Percentiles rank a stretch among this genome's conserved stretches.
phyloP scores from a whole-genome alignment of 1,140 invertebrate genomes.

The Paraescarpia echinospica region DNA sequence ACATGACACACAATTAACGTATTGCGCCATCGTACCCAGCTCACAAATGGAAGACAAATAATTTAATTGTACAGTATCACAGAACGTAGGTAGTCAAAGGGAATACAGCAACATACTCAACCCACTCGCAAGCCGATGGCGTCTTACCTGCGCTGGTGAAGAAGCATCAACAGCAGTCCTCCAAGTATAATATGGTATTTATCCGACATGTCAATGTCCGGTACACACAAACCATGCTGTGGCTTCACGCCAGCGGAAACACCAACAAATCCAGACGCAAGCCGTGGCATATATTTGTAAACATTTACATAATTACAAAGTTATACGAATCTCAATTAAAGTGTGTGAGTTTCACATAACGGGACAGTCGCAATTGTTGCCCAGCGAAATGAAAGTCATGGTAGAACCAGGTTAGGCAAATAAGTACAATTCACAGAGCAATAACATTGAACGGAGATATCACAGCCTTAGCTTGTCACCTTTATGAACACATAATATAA shows the following conservation, averaged over 20 bases:
- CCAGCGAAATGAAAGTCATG: background rate
- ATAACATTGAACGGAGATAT: background rate
- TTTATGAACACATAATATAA: constrained; percentile 2
- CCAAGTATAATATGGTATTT: background rate
- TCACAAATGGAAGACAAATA: background rate
- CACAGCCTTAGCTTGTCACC: background rate
- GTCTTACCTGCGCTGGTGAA: too few species aligned
- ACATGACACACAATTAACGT: background rate
- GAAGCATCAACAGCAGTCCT: background rate
- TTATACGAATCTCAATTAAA: background rate
- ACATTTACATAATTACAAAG: too few species aligned
- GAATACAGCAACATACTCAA: background rate
- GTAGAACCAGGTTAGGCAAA: background rate
- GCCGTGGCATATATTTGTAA: too few species aligned
- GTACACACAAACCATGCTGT: background rate
- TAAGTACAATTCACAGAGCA: background rate
- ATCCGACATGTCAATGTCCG: background rate
- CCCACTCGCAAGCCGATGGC: background rate
- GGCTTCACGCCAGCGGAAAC: background rate
- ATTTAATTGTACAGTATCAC: constrained; percentile 13
- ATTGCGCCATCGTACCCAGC: background rate
- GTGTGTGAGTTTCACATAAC: background rate
- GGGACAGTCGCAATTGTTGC: background rate
- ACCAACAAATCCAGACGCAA: too few species aligned
- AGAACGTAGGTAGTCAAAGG: background rate